Evolutionary conservation across 2,113 vertebrate genomes (phyloP).

Genomic region (Ceratotherium simum): DNA sequence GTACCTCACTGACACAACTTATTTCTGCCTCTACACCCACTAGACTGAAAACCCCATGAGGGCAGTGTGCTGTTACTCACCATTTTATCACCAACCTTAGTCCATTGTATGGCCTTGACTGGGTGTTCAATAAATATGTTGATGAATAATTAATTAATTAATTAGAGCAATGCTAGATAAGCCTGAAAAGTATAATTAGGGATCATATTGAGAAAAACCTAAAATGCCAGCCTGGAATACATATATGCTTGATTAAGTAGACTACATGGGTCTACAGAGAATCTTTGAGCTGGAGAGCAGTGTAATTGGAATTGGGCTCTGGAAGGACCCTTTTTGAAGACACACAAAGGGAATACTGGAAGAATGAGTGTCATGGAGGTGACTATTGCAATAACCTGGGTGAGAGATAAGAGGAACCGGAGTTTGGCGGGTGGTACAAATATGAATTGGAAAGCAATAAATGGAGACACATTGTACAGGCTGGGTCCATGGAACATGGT

Average conservation of each 20-base stretch:
- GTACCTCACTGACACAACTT: background rate
- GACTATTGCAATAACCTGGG: background rate
- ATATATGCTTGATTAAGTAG: background rate
- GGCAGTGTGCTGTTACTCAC: accelerated
- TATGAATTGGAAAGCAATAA: background rate
- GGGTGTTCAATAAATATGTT: background rate
- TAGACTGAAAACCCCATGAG: background rate
- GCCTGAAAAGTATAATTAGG: background rate
- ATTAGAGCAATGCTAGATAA: background rate
- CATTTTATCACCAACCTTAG: background rate
- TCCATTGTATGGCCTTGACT: background rate
- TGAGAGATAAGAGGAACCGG: background rate
- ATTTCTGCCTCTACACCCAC: background rate
- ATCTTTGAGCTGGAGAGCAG: background rate
- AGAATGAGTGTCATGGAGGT: background rate
- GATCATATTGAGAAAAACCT: background rate
- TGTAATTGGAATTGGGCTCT: background rate
- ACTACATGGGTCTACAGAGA: background rate
- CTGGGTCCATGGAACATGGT: background rate
- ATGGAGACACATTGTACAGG: background rate
- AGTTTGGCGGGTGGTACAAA: background rate
- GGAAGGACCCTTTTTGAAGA: background rate
- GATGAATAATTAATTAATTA: background rate
- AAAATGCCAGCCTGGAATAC: background rate
- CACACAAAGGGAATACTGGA: background rate